Conservation (phyloP, 2,113 vertebrate species). For the Helogale parvula region DNA sequence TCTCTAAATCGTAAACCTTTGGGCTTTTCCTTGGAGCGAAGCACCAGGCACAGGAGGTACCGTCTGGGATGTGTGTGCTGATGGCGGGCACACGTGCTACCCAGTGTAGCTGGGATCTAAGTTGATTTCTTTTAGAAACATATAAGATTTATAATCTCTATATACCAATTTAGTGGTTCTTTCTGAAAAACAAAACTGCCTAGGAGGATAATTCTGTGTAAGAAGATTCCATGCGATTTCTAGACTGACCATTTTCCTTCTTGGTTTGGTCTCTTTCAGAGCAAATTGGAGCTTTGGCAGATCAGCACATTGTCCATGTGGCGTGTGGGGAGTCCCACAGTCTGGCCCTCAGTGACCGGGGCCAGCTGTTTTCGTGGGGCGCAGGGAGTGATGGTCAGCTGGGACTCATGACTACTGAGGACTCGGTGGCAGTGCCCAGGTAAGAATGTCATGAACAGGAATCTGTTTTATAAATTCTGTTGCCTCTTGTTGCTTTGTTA, state of each 20-base stretch:
- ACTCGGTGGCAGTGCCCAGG: conserved; percentile 92
- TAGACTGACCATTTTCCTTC: background rate
- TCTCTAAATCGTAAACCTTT: background rate
- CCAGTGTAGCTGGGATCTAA: background rate
- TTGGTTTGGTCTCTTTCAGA: conserved; percentile 85
- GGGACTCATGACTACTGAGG: conserved; percentile 91
- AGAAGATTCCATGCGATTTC: background rate
- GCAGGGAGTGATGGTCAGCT: conserved; percentile 93
- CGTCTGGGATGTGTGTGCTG: background rate
- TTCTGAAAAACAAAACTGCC: background rate
- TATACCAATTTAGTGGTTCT: background rate
- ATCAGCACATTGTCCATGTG: conserved; percentile 93
- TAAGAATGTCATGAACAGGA: conserved; percentile 72
- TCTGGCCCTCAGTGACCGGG: conserved; percentile 93
- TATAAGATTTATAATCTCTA: background rate
- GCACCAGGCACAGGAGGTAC: background rate
- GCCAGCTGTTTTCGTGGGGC: conserved; percentile 97
- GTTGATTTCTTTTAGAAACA: background rate
- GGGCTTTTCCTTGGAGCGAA: background rate
- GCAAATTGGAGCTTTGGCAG: conserved; percentile 91
- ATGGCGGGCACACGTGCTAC: background rate
- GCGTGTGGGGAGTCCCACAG: conserved; percentile 94
- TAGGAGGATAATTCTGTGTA: background rate
- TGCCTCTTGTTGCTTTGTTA: conserved; percentile 10
- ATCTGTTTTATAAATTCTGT: background rate